Evolutionary conservation across 1,140 invertebrate genomes (phyloP), one percentile per base, ranked within the genome.

Genomic region (Pectinophora gossypiella): DNA sequence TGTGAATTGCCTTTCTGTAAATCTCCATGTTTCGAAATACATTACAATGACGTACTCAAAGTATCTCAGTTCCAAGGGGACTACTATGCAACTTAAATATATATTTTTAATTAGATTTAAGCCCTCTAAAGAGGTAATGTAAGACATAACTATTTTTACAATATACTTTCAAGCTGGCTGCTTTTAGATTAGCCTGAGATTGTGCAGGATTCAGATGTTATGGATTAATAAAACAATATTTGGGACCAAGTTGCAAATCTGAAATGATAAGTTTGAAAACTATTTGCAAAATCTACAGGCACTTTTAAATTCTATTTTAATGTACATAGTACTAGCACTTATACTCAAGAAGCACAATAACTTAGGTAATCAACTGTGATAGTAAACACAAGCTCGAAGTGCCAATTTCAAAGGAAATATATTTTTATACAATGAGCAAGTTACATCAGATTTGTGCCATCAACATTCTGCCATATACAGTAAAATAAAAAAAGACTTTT

Each of bases 1-100:
- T 89, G 87, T 67, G 81, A 82, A 70, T 55, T 88, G 46, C 87
- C 87, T 3, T 87, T 88, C 44, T 89, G 87, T 59, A 89, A 89
- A 65, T 68, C 84, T 2, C 83, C 82, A 35, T 89, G 87, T 62
- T 89, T 89, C 51, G 84, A 87, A 72, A 76, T 86, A 55, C 87
- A 89, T 67, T 84, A 81, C 43, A 84, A 82, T 68, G 81, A 84
- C 59, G 58, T 84, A 50, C 69, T 84, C 44, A 85, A 84, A 79
- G 71, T 83, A 35, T 78, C 83, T 48, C 81, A 85, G 51, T 54
- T 87, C 22, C 79, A 82, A 59, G 76, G 74, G 61, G 81, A 87
- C 63, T 87, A 85, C 72, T 87, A 82, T 59, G 79, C 83, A 56
- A 68, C 75, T 56, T 76, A 76, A 63, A 38, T 23, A 46, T 38